Evolutionary conservation across 2,888 invertebrate species (phyloP).

Genomic region (Stenodema calcarata): DNA sequence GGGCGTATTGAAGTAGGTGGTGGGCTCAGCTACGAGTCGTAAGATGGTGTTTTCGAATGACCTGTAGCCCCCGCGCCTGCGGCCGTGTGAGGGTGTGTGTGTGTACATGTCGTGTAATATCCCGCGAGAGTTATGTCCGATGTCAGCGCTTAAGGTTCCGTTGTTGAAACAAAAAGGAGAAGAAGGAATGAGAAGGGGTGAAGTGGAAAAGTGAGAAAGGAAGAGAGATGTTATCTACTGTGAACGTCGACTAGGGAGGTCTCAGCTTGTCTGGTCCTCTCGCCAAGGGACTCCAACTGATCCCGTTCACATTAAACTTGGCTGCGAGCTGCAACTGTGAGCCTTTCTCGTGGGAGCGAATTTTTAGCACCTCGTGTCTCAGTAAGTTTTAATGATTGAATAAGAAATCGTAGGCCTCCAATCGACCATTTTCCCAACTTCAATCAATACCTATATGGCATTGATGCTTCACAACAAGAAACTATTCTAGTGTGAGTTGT

Average conservation of each 20-base stretch:
- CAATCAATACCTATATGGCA: no score
- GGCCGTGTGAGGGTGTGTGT: not conserved
- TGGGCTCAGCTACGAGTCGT: not conserved
- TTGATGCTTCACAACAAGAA: no score
- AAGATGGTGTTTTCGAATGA: not conserved
- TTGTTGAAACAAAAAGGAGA: constrained; percentile 21
- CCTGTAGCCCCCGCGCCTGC: not conserved
- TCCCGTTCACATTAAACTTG: constrained; percentile 4
- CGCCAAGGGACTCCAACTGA: not conserved
- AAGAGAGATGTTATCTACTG: constrained; percentile 36
- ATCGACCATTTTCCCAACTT: no score
- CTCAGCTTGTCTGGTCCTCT: not conserved
- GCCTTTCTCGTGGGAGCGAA: not conserved
- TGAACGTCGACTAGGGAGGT: constrained; percentile 33
- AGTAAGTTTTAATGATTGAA: no score
- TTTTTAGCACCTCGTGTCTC: not conserved
- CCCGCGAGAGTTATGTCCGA: constrained; percentile 24
- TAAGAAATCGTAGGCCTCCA: no score
- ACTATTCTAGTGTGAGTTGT: no score
- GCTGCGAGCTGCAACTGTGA: not conserved
- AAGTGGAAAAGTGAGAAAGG: not conserved
- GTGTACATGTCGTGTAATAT: constrained; percentile 40
- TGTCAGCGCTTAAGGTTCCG: constrained; percentile 42
- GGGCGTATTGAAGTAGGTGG: constrained; percentile 43
- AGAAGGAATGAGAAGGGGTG: not conserved